phyloP scores from a whole-genome alignment of 2,797 vertebrate genomes.

The Momotus momota region DNA sequence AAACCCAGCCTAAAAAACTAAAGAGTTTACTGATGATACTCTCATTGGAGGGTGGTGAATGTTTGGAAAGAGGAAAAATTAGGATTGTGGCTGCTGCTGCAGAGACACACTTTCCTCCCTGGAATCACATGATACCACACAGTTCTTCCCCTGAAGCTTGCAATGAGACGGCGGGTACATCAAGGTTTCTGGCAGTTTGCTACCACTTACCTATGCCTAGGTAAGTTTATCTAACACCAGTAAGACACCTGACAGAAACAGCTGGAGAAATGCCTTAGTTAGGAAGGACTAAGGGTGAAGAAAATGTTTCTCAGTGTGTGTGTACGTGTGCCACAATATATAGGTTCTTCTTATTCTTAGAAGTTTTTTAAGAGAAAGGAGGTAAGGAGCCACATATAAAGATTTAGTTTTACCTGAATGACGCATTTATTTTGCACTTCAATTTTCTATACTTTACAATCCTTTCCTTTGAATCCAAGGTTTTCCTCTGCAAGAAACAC shows the following conservation, averaged over 20 bases:
- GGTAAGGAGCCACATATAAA: neutral
- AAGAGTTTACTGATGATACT: neutral
- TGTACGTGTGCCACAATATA: neutral
- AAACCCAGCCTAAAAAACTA: neutral
- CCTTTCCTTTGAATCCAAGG: neutral
- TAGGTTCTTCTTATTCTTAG: neutral
- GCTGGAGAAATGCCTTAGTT: neutral
- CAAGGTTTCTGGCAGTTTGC: neutral
- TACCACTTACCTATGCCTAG: neutral
- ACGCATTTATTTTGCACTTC: neutral
- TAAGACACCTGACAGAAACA: neutral
- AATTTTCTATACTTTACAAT: neutral
- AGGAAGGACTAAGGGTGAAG: neutral
- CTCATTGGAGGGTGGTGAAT: fast-evolving
- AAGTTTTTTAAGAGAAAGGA: neutral
- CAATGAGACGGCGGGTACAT: neutral
- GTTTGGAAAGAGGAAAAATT: neutral
- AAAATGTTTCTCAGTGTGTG: neutral
- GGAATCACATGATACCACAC: neutral
- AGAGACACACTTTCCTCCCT: neutral
- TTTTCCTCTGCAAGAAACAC: neutral
- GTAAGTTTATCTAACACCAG: neutral
- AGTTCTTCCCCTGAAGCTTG: neutral
- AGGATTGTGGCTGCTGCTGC: neutral
- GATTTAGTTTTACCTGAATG: neutral